A percentile compares a stretch with the other conserved stretches of the same genome.
Evolutionary conservation across 2,797 vertebrate species (phyloP).

Genomic region (Spheniscus humboldti): DNA sequence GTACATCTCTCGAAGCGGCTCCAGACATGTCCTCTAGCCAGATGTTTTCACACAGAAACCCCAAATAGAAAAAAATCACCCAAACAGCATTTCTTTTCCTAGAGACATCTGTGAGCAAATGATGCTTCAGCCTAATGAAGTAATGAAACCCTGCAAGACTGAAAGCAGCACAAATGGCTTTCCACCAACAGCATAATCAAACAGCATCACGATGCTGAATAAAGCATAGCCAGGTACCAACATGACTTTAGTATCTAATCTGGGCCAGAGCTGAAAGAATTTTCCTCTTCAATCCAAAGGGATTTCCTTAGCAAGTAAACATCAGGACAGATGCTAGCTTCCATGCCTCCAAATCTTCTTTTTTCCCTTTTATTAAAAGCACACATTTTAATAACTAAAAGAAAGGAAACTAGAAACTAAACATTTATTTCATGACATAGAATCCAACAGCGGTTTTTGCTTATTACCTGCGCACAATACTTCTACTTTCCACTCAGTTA

Average conservation of each 20-base stretch:
- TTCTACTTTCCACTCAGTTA: background rate
- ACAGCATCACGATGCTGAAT: background rate
- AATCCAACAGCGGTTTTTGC: background rate
- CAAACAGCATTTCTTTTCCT: constrained; percentile 19
- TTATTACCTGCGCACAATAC: background rate
- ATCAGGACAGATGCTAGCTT: background rate
- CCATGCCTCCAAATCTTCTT: background rate
- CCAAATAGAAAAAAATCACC: background rate
- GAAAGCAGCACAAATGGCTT: background rate
- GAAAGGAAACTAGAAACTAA: background rate
- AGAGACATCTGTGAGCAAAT: constrained; percentile 43
- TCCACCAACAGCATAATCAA: background rate
- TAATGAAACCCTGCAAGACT: constrained; percentile 30
- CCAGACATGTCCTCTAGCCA: background rate
- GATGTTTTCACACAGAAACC: constrained; percentile 22
- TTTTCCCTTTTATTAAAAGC: background rate
- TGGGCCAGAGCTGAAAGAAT: background rate
- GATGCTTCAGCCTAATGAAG: constrained; percentile 45
- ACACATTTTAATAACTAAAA: background rate
- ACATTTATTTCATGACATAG: background rate
- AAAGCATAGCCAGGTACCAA: background rate
- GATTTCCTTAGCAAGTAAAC: background rate
- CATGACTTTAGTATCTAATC: background rate
- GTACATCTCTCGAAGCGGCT: background rate
- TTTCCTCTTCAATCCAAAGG: background rate